These are phyloP conservation scores for Helobdella robusta DNA, from an alignment of 2,888 invertebrate species.

Conservation along the genomic window DNA sequence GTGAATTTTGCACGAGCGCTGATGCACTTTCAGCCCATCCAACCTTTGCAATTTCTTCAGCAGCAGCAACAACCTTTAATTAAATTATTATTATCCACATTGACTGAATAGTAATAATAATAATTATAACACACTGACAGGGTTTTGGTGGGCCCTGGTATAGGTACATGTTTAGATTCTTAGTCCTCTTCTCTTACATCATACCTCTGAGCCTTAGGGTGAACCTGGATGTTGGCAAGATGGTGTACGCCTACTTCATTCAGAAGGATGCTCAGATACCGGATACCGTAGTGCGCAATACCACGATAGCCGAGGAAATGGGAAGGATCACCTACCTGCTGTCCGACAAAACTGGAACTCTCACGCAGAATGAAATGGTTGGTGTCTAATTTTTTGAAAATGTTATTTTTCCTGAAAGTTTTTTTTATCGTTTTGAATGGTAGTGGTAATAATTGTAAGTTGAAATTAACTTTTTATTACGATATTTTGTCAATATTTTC, in stretches of 20 bases:
- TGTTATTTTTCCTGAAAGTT: background rate
- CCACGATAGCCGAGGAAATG: conserved; percentile 95
- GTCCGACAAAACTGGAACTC: conserved; percentile 93
- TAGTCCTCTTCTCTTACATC: conserved; percentile 94
- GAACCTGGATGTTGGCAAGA: conserved; percentile 96
- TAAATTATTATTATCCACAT: no score
- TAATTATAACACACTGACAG: no score
- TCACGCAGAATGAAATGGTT: conserved; percentile 96
- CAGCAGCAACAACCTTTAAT: no score
- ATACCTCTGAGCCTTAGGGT: conserved; percentile 94
- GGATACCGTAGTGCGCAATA: conserved; percentile 88
- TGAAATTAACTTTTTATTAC: conserved; percentile 1
- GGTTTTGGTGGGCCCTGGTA: conserved; percentile 95
- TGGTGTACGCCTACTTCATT: conserved; percentile 91
- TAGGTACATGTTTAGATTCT: conserved; percentile 86
- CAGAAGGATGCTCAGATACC: conserved; percentile 83
- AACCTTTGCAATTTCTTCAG: no score
- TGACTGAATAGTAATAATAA: no score
- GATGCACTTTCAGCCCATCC: no score
- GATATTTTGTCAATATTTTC: background rate
- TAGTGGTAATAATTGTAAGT: background rate
- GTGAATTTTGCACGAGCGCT: no score
- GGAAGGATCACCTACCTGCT: conserved; percentile 91
- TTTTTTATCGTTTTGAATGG: background rate
- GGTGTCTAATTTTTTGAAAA: background rate